Evolutionary conservation across 2,797 vertebrate species (phyloP).

Genomic region (Falco concolor): DNA sequence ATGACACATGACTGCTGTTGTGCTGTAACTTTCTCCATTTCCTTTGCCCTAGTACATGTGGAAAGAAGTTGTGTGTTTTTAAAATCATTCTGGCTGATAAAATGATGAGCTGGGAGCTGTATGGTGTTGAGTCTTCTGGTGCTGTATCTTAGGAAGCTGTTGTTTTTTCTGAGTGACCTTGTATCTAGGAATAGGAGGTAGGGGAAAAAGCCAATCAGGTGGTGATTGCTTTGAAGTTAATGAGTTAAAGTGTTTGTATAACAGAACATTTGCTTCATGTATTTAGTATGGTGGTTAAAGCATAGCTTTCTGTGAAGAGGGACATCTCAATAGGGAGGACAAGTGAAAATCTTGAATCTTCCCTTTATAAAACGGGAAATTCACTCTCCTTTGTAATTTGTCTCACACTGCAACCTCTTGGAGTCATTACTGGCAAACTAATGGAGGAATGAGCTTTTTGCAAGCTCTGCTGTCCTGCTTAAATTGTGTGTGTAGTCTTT

Average conservation of each 20-base stretch:
- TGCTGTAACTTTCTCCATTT: neutral
- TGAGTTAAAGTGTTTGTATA: neutral
- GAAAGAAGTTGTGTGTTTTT: neutral
- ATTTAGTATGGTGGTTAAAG: neutral
- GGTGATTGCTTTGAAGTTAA: neutral
- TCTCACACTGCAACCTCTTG: neutral
- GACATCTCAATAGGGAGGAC: neutral
- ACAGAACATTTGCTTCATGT: neutral
- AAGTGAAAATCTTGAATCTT: neutral
- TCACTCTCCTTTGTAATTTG: neutral
- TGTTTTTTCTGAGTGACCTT: neutral
- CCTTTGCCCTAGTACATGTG: neutral
- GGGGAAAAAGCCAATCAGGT: neutral
- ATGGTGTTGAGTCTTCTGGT: neutral
- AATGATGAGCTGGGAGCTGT: accelerated
- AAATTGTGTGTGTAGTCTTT: neutral
- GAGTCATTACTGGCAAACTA: neutral
- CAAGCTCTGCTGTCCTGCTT: neutral
- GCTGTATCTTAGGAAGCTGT: neutral
- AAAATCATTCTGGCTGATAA: accelerated
- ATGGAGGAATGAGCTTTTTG: neutral
- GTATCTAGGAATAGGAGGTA: neutral
- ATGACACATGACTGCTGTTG: accelerated
- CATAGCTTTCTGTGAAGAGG: neutral
- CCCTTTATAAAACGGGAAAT: neutral